phyloP scores from a whole-genome alignment of 2,888 invertebrate genomes.

The Stratiomys singularior region DNA sequence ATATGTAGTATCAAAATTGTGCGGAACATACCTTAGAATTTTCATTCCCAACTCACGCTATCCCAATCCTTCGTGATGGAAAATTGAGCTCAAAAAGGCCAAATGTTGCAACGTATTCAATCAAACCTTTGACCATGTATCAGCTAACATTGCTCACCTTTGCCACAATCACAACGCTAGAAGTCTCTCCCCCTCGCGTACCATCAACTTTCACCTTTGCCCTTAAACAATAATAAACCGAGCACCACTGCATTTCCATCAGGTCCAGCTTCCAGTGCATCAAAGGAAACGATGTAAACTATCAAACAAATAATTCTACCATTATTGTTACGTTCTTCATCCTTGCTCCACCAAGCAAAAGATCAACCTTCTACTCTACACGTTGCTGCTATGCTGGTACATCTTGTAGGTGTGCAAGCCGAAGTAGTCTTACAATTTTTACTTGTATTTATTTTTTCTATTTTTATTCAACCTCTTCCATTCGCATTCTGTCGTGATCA shows the following conservation, averaged over 20 bases:
- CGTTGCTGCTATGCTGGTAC: too few relatives aligned
- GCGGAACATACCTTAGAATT: too few relatives aligned
- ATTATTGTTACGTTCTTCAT: too few relatives aligned
- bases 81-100: too few relatives aligned
- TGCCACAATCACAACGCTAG: constrained; percentile 17
- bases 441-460: background rate
- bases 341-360: background rate
- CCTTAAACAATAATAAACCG: background rate
- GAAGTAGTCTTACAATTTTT: background rate
- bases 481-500: constrained; percentile 64
- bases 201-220: background rate
- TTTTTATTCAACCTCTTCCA: background rate
- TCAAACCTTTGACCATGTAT: constrained; percentile 27
- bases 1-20: too few relatives aligned
- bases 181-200: background rate
- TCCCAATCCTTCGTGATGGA: background rate
- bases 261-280: too few relatives aligned
- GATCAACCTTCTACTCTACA: background rate
- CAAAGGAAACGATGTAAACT: too few relatives aligned
- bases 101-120: constrained; percentile 24
- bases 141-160: constrained; percentile 29
- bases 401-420: too few relatives aligned
- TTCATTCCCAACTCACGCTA: background rate
- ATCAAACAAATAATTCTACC: too few relatives aligned
- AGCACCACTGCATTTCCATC: too few relatives aligned